Conservation (phyloP, 2,113 vertebrate genomes). For the Forbesichthys agassizii region DNA sequence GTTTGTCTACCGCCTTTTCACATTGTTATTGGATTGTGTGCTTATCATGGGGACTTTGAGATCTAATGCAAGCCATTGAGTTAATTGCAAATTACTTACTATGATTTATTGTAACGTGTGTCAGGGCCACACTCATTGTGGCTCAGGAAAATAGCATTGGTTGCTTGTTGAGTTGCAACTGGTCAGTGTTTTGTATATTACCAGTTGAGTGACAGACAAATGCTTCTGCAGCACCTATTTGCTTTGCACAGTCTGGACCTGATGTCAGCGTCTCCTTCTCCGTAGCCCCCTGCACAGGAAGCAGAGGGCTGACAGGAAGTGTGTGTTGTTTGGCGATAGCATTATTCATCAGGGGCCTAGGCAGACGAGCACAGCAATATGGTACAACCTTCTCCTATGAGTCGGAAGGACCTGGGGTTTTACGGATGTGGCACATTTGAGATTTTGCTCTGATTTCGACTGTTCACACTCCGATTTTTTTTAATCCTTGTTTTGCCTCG, state of each 20-base stretch:
- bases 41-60: too few species aligned
- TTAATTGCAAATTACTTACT: too few species aligned
- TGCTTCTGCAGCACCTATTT: background rate
- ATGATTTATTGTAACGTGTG: too few species aligned
- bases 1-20: too few species aligned
- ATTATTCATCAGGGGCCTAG: conserved; percentile 49
- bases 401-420: background rate
- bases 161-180: background rate
- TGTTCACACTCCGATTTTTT: too few species aligned
- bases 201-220: background rate
- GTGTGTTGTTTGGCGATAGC: conserved; percentile 64
- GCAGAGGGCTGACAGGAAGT: conserved; percentile 67
- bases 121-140: too few species aligned
- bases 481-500: too few species aligned
- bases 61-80: too few species aligned
- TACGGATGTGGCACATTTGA: too few species aligned
- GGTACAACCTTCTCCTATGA: background rate
- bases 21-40: too few species aligned
- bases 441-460: too few species aligned
- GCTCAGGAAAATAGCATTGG: too few species aligned
- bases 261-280: conserved; percentile 48
- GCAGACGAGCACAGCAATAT: background rate
- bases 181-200: background rate
- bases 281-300: conserved; percentile 45
- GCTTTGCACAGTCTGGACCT: conserved; percentile 2